These are phyloP conservation scores for Phocoena phocoena DNA, from an alignment of 2,113 vertebrate species.

Conservation along the genomic window DNA sequence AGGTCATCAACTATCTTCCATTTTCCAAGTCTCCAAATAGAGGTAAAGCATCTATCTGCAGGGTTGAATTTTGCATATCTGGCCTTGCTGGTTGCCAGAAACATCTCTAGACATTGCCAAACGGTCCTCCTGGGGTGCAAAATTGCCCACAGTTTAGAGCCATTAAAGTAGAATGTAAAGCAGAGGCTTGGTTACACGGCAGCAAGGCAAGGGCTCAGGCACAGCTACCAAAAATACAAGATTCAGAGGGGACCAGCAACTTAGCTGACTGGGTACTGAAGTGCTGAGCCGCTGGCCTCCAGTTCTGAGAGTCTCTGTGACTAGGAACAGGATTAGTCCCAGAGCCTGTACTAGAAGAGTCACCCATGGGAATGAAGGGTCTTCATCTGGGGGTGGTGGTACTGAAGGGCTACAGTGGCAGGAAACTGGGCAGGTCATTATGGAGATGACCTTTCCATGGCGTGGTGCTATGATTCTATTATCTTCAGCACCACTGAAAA, in stretches of 20 bases:
- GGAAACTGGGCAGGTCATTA: background rate
- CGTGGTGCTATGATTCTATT: background rate
- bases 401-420: background rate
- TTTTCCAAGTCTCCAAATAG: background rate
- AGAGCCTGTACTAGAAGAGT: background rate
- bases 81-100: background rate
- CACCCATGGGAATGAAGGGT: background rate
- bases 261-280: background rate
- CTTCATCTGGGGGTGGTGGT: background rate
- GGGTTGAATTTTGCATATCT: background rate
- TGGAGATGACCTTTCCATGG: background rate
- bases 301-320: background rate
- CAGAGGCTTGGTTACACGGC: background rate
- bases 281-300: background rate
- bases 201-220: background rate
- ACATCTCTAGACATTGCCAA: background rate
- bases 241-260: background rate
- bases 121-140: background rate
- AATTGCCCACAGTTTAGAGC: background rate
- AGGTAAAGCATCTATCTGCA: background rate
- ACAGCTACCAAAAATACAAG: background rate
- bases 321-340: background rate
- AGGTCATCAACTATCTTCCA: background rate
- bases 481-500: background rate
- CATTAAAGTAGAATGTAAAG: background rate